These are phyloP conservation scores for Lepidocolaptes lacrymiger DNA, from an alignment of 2,797 vertebrate genomes.

Conservation along the genomic window DNA sequence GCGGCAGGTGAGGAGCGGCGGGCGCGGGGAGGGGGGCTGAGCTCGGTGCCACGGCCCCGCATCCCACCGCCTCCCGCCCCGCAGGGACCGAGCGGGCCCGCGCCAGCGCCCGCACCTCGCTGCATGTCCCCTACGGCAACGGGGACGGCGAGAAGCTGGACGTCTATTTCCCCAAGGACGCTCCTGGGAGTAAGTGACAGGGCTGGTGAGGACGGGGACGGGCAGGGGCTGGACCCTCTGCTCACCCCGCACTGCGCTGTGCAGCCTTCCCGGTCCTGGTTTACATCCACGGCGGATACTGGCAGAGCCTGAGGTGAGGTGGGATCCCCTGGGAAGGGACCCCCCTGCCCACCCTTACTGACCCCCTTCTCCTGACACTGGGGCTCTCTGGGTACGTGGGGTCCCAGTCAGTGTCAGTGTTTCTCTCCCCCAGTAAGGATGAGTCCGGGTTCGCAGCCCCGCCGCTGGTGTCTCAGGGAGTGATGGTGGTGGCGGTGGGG, in stretches of 20 bases:
- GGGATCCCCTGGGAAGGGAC: background rate
- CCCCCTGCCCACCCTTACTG: rapidly evolving
- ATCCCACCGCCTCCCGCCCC: background rate
- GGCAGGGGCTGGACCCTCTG: too few relatives aligned
- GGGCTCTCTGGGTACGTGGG: background rate
- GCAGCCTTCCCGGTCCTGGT: slow-evolving; percentile 85
- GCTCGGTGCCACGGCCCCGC: background rate
- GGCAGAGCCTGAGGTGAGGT: slow-evolving; percentile 90
- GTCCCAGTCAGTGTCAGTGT: too few relatives aligned
- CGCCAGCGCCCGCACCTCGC: slow-evolving; percentile 67
- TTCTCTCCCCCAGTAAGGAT: slow-evolving; percentile 82
- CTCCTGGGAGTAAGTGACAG: slow-evolving; percentile 71
- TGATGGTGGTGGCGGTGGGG: slow-evolving; percentile 83
- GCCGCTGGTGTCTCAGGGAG: slow-evolving; percentile 80
- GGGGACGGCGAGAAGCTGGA: slow-evolving; percentile 86
- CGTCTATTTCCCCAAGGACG: slow-evolving; percentile 83
- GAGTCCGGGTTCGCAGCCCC: slow-evolving; percentile 88
- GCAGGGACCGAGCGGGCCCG: slow-evolving; percentile 84
- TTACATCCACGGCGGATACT: slow-evolving; percentile 95
- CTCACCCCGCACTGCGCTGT: background rate
- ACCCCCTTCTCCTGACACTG: too few relatives aligned
- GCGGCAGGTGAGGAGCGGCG: slow-evolving; percentile 77
- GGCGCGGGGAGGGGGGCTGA: background rate
- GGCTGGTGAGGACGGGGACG: background rate
- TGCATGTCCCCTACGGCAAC: slow-evolving; percentile 86